Percentiles rank a stretch among this genome's conserved stretches.
These are phyloP conservation scores for Andrena chrysosceles DNA, from an alignment of 2,888 invertebrate genomes.

Conservation along the genomic window DNA sequence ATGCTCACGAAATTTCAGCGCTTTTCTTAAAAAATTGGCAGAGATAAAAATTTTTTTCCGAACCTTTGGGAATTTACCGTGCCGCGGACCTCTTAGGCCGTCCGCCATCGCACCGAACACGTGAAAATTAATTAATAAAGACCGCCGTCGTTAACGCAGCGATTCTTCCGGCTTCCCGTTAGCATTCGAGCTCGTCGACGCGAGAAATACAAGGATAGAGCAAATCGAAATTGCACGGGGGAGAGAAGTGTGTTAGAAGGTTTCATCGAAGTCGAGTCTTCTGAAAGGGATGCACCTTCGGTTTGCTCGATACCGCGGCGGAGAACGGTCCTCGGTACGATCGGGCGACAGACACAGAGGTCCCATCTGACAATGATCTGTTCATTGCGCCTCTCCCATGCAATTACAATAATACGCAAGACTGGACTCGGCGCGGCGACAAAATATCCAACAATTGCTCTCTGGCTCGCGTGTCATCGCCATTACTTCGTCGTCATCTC, in stretches of 20 bases:
- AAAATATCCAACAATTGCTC: constrained; percentile 46
- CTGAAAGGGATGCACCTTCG: constrained; percentile 23
- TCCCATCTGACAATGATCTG: constrained; percentile 2
- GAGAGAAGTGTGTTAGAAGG: constrained; percentile 14
- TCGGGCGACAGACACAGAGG: constrained; percentile 33
- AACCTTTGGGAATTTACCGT: neutral
- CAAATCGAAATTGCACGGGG: constrained; percentile 45
- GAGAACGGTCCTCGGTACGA: constrained; percentile 17
- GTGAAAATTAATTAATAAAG: neutral
- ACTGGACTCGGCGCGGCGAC: constrained; percentile 37
- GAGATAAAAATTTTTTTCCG: neutral
- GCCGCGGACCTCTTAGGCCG: neutral
- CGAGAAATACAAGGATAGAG: constrained; percentile 4
- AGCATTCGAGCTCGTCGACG: neutral
- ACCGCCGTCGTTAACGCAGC: neutral
- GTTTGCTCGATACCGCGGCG: constrained; percentile 45
- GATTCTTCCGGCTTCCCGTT: neutral
- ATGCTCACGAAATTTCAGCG: neutral
- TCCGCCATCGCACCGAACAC: neutral
- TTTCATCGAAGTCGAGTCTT: constrained; percentile 35
- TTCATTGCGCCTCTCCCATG: constrained; percentile 20
- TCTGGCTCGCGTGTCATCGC: constrained; percentile 11
- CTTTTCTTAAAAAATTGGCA: constrained; percentile 28
- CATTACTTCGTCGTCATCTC: constrained; percentile 15
- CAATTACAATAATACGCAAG: constrained; percentile 25